Percentiles rank a stretch among this genome's conserved stretches.
Conservation (phyloP, 2,113 vertebrate species). For the Microtus montanus region DNA sequence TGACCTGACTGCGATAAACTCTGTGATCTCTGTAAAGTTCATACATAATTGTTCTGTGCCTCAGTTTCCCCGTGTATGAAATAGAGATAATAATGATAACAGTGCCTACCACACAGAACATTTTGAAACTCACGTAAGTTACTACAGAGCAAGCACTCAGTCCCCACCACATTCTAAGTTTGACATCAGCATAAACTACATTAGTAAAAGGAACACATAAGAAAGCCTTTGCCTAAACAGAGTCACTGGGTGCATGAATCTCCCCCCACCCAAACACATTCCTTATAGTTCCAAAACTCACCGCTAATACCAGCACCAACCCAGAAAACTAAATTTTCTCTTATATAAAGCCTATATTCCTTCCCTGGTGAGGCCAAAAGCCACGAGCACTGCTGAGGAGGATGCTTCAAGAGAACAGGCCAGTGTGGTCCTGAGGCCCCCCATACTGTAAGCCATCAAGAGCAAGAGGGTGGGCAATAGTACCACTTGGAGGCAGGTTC, state of each 20-base stretch:
- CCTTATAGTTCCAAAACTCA: neutral
- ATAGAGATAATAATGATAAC: neutral
- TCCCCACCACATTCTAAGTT: neutral
- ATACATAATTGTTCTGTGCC: neutral
- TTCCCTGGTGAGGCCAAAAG: neutral
- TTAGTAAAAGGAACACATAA: neutral
- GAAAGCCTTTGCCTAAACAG: neutral
- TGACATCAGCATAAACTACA: neutral
- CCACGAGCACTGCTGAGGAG: neutral
- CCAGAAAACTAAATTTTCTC: neutral
- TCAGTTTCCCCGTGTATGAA: constrained; percentile 43
- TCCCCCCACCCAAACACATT: neutral
- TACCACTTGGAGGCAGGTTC: neutral
- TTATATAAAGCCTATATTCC: neutral
- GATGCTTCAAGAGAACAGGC: too few relatives aligned
- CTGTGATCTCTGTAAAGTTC: neutral
- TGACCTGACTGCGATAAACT: neutral
- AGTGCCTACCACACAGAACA: neutral
- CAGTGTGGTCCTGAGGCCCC: neutral
- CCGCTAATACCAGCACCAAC: neutral
- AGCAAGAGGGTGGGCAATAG: neutral
- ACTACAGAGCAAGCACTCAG: neutral
- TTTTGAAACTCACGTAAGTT: neutral
- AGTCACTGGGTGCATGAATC: neutral
- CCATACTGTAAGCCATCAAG: neutral